A percentile compares a stretch with the other conserved stretches of the same genome.
These are phyloP conservation scores for Gasterosteus nipponicus DNA, from an alignment of 2,113 vertebrate genomes.

Conservation along the genomic window DNA sequence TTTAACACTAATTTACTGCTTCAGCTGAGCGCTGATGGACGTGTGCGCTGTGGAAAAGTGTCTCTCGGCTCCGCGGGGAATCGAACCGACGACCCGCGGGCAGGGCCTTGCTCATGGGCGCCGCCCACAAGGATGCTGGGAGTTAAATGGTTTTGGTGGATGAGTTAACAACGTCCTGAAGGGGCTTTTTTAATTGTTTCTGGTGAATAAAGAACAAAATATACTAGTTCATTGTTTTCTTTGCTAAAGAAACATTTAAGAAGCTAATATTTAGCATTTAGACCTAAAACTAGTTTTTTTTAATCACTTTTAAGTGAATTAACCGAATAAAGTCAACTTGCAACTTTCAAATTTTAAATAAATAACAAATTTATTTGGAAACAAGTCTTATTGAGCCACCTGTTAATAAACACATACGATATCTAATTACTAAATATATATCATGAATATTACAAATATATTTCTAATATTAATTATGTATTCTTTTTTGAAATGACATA, in stretches of 20 bases:
- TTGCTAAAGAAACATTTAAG: not conserved
- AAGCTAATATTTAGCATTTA: not conserved
- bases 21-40: slow-evolving; percentile 69
- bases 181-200: not conserved
- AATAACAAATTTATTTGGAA: not conserved
- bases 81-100: slow-evolving; percentile 45
- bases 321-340: not conserved
- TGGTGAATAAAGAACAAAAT: not conserved
- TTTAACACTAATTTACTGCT: slow-evolving; percentile 74
- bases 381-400: not conserved
- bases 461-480: not conserved
- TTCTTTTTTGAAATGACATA: not conserved
- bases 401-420: not conserved
- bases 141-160: too few relatives aligned
- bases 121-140: not conserved
- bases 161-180: not conserved
- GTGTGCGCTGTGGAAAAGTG: slow-evolving; percentile 21
- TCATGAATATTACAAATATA: not conserved
- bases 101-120: not conserved
- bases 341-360: too few relatives aligned
- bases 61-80: slow-evolving; percentile 21
- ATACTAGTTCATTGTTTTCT: not conserved
- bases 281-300: not conserved
- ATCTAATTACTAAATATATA: not conserved
- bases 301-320: not conserved